Evolutionary conservation across 1,140 invertebrate species (phyloP), one percentile per base, ranked within the genome.

Genomic region (Campoletis sonorensis): DNA sequence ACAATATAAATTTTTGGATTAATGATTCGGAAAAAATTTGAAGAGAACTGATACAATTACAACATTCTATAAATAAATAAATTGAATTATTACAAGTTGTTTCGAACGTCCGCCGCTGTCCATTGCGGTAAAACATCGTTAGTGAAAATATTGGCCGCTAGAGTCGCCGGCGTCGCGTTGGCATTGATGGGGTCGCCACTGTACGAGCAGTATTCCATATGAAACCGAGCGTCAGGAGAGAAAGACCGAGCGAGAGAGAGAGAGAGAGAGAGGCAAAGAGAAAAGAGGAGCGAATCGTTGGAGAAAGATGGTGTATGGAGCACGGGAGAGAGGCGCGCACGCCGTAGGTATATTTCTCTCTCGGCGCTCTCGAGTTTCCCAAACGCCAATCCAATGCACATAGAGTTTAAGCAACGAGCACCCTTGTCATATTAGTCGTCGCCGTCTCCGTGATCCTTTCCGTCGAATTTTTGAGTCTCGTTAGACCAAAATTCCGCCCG

Each of bases 401-500:
- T 64, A 64, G 72, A 85, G 85, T 84, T 84, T 85, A 85, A 87
- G 86, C 82, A 84, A 80, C 79, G 23, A 64, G 61, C 2, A 64
- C 61, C 61, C 61, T 64, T 23, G 61, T 64, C 61, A 15, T 82
- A 80, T 81, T 85, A 79, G 80, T 82, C 83, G 84, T 88, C 76
- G 78, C 81, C 83, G 64, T 79, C 18, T n/a, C 8, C 51, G 16
- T n/a, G 18, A n/a, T 54, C 51, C 18, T 54, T 54, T 54, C 86
- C 84, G 86, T 88, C 88, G 89, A 87, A 90, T 89, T 90, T 64
- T 23, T 4, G 23, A 23, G 4, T 13, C 23, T 64, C 11, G 61
- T 4, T 54, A 64, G 18, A 58, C 54, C 0, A 21, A 27, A 64
- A 64, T 15, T 64, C 23, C 61, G 23, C 61, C 5, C 23, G 23